Evolutionary conservation across 1,140 invertebrate genomes (phyloP).

Genomic region (Zaprionus taronus): DNA sequence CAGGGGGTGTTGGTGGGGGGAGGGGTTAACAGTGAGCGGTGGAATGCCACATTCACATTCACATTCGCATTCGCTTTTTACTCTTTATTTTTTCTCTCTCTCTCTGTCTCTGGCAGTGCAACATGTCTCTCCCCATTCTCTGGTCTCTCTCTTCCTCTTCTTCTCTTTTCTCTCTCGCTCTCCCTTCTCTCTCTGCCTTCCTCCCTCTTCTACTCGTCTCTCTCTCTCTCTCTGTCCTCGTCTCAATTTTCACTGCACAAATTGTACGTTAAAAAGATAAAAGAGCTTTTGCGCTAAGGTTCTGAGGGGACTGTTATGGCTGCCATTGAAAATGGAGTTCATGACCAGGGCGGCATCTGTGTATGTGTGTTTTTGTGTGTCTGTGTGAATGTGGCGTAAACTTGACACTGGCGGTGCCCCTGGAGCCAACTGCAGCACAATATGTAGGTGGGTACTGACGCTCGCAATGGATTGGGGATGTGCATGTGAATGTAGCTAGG

Average conservation of each 20-base stretch:
- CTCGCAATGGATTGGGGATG: constrained; percentile 17
- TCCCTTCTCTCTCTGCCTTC: neutral
- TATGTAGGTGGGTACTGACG: constrained; percentile 26
- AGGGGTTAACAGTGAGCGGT: constrained; percentile 4
- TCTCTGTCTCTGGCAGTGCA: neutral
- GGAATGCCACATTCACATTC: constrained; percentile 23
- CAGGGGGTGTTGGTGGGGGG: neutral
- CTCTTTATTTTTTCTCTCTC: constrained; percentile 14
- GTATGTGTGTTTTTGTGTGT: constrained; percentile 7
- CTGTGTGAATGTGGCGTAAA: constrained; percentile 62
- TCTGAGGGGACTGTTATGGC: constrained; percentile 49
- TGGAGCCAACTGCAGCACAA: constrained; percentile 16
- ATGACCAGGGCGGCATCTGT: constrained; percentile 50
- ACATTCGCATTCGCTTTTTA: constrained; percentile 49
- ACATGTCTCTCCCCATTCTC: neutral
- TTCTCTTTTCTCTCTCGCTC: neutral
- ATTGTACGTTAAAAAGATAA: constrained; percentile 73
- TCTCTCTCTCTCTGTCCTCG: constrained; percentile 15
- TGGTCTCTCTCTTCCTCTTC: neutral
- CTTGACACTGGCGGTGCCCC: constrained; percentile 75
- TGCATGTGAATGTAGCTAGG: constrained; percentile 12
- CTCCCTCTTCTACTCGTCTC: neutral
- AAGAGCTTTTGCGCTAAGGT: constrained; percentile 71
- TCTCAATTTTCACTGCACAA: constrained; percentile 61
- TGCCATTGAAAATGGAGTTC: constrained; percentile 83